Percentiles rank a stretch among this genome's conserved stretches.
phyloP scores from a whole-genome alignment of 1,140 invertebrate genomes.

The Polypedilum pembai region DNA sequence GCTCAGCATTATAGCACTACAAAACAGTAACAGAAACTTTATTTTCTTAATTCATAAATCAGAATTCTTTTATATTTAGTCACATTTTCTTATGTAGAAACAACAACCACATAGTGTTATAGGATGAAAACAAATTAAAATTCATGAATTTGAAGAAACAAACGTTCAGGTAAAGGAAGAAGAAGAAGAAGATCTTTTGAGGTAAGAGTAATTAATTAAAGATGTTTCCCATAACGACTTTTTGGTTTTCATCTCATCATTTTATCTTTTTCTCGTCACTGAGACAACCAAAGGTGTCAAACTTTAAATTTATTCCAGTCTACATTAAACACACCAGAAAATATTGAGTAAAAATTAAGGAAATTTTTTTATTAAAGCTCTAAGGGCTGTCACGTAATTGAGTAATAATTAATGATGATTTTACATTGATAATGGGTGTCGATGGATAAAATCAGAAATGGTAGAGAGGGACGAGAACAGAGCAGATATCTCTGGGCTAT shows the following conservation, averaged over 20 bases:
- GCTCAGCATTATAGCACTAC: no score
- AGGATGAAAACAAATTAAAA: neutral
- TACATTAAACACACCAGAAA: no score
- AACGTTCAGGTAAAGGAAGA: neutral
- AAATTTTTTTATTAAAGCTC: no score
- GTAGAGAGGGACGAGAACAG: neutral
- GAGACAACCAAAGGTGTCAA: no score
- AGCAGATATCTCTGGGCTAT: neutral
- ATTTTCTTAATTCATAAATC: no score
- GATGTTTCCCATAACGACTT: neutral
- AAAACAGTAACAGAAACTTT: no score
- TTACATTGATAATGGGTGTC: neutral
- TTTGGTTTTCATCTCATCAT: no score
- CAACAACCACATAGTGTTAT: neutral
- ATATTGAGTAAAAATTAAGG: no score
- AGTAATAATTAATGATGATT: constrained; percentile 8
- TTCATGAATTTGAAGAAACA: neutral
- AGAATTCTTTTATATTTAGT: no score
- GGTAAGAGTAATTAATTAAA: constrained; percentile 3
- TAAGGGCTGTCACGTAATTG: neutral
- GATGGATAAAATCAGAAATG: neutral
- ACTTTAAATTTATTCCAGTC: no score
- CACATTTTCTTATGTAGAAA: no score
- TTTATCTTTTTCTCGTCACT: no score
- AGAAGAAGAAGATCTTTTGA: neutral